These are phyloP conservation scores for Oceanodroma leucorhoa DNA, from an alignment of 2,797 vertebrate species.

Conservation along the genomic window DNA sequence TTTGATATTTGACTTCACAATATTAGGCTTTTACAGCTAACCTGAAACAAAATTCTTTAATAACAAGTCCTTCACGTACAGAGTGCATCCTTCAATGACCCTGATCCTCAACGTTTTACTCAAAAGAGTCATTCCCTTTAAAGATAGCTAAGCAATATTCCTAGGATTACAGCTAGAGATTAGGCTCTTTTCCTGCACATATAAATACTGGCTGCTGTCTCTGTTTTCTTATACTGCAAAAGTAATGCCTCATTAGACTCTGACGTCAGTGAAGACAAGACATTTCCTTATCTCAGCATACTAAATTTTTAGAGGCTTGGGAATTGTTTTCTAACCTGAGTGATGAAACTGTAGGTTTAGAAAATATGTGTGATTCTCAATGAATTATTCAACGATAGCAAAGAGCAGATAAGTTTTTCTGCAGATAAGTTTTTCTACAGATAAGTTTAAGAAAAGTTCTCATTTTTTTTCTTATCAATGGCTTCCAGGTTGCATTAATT, in stretches of 20 bases:
- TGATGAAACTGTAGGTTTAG: not conserved
- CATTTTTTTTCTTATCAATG: not conserved
- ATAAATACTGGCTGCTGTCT: not conserved
- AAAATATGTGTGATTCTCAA: not conserved
- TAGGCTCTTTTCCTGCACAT: not conserved
- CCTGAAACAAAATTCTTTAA: not conserved
- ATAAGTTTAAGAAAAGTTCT: not conserved
- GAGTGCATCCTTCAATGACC: not conserved
- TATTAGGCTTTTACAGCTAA: not conserved
- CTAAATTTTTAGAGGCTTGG: not conserved
- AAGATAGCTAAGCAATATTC: not conserved
- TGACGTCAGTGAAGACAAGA: not conserved
- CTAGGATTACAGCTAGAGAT: not conserved
- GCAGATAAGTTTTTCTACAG: not conserved
- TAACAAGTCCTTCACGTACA: not conserved
- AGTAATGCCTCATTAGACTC: slow-evolving; percentile 14
- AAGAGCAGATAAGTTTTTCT: not conserved
- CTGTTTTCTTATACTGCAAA: not conserved
- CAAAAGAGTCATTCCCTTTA: not conserved
- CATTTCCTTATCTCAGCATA: slow-evolving; percentile 25
- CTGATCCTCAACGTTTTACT: not conserved
- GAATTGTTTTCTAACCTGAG: not conserved
- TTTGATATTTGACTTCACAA: not conserved
- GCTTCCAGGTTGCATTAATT: slow-evolving; percentile 17
- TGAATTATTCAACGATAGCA: not conserved